Conservation (phyloP, 2,888 invertebrate species). For the Drosophila kambysellisi region DNA sequence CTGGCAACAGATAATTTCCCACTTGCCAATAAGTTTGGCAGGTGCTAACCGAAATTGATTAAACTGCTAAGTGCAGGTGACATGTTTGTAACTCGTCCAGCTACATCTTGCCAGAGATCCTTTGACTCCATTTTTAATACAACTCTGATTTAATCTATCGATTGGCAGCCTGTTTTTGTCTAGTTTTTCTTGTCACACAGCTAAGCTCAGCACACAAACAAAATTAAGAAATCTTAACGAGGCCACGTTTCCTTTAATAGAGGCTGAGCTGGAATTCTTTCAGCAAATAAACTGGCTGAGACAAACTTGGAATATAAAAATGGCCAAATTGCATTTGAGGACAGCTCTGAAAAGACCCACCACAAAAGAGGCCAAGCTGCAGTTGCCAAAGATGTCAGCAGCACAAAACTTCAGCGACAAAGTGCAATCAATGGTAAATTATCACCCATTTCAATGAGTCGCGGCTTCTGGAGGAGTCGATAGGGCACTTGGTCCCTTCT, state of each 20-base stretch:
- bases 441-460: constrained; percentile 79
- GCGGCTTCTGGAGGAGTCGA: constrained; percentile 61
- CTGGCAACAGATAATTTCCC: constrained; percentile 43
- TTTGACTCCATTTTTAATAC: constrained; percentile 23
- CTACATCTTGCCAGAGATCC: constrained; percentile 32
- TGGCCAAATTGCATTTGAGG: constrained; percentile 54
- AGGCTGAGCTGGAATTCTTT: constrained; percentile 20
- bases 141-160: constrained; percentile 11
- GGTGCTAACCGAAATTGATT: constrained; percentile 73
- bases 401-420: constrained; percentile 76
- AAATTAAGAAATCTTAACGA: constrained; percentile 66
- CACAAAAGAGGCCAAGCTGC: constrained; percentile 59
- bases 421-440: constrained; percentile 80
- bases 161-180: constrained; percentile 32
- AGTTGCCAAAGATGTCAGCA: constrained; percentile 73
- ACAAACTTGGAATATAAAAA: constrained; percentile 57
- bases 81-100: constrained; percentile 47
- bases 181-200: constrained; percentile 35
- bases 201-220: constrained; percentile 16
- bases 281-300: constrained; percentile 36
- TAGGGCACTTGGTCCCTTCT: constrained; percentile 53
- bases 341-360: constrained; percentile 7
- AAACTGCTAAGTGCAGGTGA: constrained; percentile 76
- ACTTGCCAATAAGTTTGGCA: constrained; percentile 45
- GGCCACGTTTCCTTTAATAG: constrained; percentile 39